A percentile compares a stretch with the other conserved stretches of the same genome.
These are phyloP conservation scores for Isurus oxyrinchus DNA, from an alignment of 2,113 vertebrate species.

Conservation along the genomic window DNA sequence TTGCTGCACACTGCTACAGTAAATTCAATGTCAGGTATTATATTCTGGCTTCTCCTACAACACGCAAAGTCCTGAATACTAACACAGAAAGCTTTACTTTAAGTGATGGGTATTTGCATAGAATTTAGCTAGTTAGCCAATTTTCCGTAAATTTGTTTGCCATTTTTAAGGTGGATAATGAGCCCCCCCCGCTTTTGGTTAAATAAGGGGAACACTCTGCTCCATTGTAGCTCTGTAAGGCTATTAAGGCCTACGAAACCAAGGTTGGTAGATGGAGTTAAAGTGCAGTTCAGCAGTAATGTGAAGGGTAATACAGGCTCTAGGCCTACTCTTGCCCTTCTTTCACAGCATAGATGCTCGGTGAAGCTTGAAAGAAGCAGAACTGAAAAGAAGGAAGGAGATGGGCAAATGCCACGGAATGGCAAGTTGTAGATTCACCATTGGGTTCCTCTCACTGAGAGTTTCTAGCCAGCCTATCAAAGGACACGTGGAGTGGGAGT, in stretches of 20 bases:
- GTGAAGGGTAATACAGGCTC: background rate
- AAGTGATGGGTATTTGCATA: background rate
- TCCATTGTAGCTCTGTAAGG: background rate
- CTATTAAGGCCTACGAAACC: background rate
- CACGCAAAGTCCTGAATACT: background rate
- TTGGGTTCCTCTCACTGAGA: background rate
- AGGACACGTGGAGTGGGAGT: background rate
- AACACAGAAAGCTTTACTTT: background rate
- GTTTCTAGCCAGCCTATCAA: background rate
- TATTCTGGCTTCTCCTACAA: background rate
- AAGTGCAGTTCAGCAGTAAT: background rate
- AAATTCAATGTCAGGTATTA: background rate
- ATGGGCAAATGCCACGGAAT: background rate
- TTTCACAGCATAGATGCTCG: background rate
- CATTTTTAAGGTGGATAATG: background rate
- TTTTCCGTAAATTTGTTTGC: background rate
- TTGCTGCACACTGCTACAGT: background rate
- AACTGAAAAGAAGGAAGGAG: background rate
- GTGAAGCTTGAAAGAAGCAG: background rate
- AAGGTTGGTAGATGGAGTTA: background rate
- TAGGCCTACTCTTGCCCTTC: background rate
- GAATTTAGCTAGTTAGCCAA: background rate
- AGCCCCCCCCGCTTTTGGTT: background rate
- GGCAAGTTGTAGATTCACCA: background rate
- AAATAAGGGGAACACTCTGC: background rate